Evolutionary conservation across 2,888 invertebrate genomes (phyloP), one percentile per base, ranked within the genome.

Genomic region (Amphipoea oculea): DNA sequence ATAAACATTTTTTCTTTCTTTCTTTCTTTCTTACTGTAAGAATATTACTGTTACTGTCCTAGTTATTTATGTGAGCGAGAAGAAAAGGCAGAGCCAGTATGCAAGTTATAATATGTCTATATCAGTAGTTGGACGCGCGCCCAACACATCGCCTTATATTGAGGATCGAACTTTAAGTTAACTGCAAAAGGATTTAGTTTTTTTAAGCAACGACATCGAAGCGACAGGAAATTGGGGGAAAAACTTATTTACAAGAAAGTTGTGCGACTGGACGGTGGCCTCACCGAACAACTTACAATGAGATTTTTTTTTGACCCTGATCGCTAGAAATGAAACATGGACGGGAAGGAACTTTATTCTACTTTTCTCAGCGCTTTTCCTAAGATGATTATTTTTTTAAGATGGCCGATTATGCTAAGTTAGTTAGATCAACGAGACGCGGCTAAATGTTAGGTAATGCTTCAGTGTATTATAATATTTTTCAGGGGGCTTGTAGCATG

Each of bases 31-130:
- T n/a, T n/a, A n/a, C 45, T 68, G 11, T 29, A 17, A 75, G 71
- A 63, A 76, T 72, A 75, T 72, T 29, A 66, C 68, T 63, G 51
- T 54, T 29, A 48, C 57, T 63, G 20, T 17, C 57, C 36, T 40
- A 1, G n/a, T 79, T 66, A 72, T 80, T 65, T 69, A 76, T 54
- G 69, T 48, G 11, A n/a, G 42, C 20, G 57, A 17, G 12, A 51
- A 75, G 63, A 67, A n/a, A 57, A 73, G 51, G 23, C 63, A 40
- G 48, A 14, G 0, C 9, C 0, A 9, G 9, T 45, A 5, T 68
- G 42, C 45, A 68, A 68, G 68, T 20, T 42, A 2, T 11, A 45
- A 2, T 11, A 45, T 20, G 5, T 68, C 1, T 68, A 42, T n/a
- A 5, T 45, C 2, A 68, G 17, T 1, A 11, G n/a, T 68, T 68